A percentile compares a stretch with the other conserved stretches of the same genome.
These are phyloP conservation scores for Caerostris darwini DNA, from an alignment of 1,140 invertebrate species.

Conservation along the genomic window DNA sequence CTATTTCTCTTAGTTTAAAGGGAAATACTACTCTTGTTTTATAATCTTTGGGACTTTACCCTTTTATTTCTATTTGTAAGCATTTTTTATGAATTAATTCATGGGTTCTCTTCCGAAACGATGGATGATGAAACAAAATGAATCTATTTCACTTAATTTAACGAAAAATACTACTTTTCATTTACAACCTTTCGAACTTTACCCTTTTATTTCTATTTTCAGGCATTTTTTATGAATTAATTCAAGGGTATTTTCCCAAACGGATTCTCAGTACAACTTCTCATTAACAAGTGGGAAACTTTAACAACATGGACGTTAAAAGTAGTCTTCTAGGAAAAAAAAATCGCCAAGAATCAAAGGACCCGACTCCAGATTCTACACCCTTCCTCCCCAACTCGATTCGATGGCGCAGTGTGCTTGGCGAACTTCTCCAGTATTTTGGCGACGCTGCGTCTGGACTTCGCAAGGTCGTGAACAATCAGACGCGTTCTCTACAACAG, in stretches of 20 bases:
- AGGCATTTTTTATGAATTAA: too few species aligned
- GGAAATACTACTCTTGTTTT: too few species aligned
- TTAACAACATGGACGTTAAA: not conserved
- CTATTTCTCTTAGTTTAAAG: too few species aligned
- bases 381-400: not conserved
- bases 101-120: not conserved
- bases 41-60: too few species aligned
- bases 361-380: not conserved
- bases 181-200: too few species aligned
- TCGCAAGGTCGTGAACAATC: conserved; percentile 52
- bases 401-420: not conserved
- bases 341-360: not conserved
- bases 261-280: not conserved
- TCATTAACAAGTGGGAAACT: not conserved
- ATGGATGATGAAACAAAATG: too few species aligned
- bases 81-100: too few species aligned
- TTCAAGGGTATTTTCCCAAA: not conserved
- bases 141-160: too few species aligned
- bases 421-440: conserved; percentile 28
- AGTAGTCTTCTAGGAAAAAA: not conserved
- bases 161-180: too few species aligned
- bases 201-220: too few species aligned
- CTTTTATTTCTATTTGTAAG: too few species aligned
- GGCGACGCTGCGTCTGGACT: conserved; percentile 46
- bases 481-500: not conserved